A percentile compares a stretch with the other conserved stretches of the same genome.
Conservation (phyloP, 2,797 vertebrate genomes). For the Serranus cabrilla region DNA sequence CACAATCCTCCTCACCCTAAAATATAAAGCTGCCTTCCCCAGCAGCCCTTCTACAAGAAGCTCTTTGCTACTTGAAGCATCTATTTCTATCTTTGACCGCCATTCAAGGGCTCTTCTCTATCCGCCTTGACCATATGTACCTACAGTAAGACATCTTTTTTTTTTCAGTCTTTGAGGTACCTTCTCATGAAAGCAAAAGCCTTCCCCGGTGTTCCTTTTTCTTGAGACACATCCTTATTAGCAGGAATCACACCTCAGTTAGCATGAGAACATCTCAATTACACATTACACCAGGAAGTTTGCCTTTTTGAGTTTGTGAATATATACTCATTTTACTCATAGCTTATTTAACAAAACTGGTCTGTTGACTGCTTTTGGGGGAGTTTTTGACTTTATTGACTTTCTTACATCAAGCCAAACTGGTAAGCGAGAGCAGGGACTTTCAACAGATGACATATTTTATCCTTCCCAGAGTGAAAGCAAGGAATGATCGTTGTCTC, state of each 20-base stretch:
- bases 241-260: constrained; percentile 67
- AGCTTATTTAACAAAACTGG: neutral
- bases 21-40: neutral
- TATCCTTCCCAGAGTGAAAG: neutral
- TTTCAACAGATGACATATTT: neutral
- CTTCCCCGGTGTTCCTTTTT: constrained; percentile 18
- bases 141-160: neutral
- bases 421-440: neutral
- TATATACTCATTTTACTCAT: neutral
- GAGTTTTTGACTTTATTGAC: too few relatives aligned
- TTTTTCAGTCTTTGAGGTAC: neutral
- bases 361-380: neutral
- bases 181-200: constrained; percentile 23
- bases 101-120: neutral
- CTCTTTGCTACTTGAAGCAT: neutral
- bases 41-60: neutral
- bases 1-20: neutral
- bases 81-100: constrained; percentile 12
- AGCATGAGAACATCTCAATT: constrained; percentile 21
- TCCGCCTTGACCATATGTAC: too few relatives aligned
- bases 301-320: constrained; percentile 20
- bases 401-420: too few relatives aligned
- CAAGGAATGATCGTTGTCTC: neutral
- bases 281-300: constrained; percentile 44
- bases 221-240: constrained; percentile 45